Evolutionary conservation across 2,888 invertebrate species (phyloP).

Genomic region (Lepidochrysops patricia): DNA sequence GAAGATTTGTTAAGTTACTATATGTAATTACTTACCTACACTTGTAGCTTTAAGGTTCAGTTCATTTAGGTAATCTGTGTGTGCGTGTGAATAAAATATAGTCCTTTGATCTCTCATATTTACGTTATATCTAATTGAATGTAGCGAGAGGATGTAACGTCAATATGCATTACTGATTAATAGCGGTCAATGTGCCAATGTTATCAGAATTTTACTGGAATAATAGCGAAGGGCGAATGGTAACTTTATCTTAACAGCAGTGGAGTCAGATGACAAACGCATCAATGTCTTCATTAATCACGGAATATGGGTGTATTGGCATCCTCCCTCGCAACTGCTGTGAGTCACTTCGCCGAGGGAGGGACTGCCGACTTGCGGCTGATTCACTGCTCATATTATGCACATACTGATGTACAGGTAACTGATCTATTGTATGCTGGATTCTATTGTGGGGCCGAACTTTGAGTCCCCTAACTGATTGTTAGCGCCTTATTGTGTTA

Average conservation of each 20-base stretch:
- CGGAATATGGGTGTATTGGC: conserved; percentile 46
- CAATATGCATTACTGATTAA: neutral
- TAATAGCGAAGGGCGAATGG: neutral
- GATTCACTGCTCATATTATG: conserved; percentile 58
- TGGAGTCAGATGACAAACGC: conserved; percentile 33
- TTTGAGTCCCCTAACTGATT: conserved; percentile 62
- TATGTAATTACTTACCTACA: too few species aligned
- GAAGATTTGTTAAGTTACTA: too few species aligned
- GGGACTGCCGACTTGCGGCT: conserved; percentile 34
- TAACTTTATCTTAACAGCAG: conserved; percentile 25
- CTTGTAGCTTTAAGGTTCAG: too few species aligned
- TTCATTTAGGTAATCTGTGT: too few species aligned
- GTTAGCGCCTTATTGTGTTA: conserved; percentile 58
- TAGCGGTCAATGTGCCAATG: neutral
- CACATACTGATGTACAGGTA: conserved; percentile 68
- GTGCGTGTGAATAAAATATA: too few species aligned
- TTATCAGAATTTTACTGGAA: neutral
- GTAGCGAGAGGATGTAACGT: neutral
- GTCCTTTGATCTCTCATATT: too few species aligned
- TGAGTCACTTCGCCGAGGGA: conserved; percentile 36
- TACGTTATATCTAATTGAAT: neutral
- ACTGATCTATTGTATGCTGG: conserved; percentile 66
- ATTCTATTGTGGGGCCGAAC: conserved; percentile 63
- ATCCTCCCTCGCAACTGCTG: conserved; percentile 28
- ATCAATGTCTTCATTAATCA: conserved; percentile 46